Percentiles rank a stretch among this genome's conserved stretches.
These are phyloP conservation scores for Magallana ariakensis DNA, from an alignment of 1,140 invertebrate genomes.

Conservation along the genomic window DNA sequence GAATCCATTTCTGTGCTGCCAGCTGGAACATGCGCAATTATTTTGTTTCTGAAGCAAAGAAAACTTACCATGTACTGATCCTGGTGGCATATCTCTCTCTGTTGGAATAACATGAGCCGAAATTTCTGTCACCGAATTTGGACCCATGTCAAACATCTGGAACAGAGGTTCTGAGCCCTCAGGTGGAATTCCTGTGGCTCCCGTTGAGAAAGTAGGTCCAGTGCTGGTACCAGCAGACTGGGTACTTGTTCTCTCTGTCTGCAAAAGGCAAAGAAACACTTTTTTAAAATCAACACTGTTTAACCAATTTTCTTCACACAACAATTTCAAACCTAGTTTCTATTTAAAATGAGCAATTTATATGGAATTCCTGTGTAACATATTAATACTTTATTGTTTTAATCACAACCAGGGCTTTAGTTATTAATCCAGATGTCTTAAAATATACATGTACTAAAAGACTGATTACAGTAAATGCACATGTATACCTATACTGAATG, in stretches of 20 bases:
- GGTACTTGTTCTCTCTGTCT: slow-evolving; percentile 39
- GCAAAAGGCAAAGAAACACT: background rate
- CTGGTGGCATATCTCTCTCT: slow-evolving; percentile 44
- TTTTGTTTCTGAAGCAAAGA: too few relatives aligned
- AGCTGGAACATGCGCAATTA: too few relatives aligned
- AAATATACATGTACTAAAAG: too few relatives aligned
- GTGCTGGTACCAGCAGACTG: slow-evolving; percentile 44
- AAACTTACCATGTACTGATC: background rate
- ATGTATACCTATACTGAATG: too few relatives aligned
- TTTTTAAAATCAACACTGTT: background rate
- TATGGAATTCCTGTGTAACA: too few relatives aligned
- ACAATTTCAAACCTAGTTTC: too few relatives aligned
- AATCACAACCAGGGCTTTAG: too few relatives aligned
- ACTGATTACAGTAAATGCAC: too few relatives aligned
- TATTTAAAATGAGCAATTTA: too few relatives aligned
- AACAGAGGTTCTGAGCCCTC: slow-evolving; percentile 78
- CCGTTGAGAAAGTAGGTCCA: slow-evolving; percentile 14
- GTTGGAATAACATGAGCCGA: slow-evolving; percentile 77
- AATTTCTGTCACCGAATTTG: slow-evolving; percentile 83
- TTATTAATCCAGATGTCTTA: too few relatives aligned
- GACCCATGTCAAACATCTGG: slow-evolving; percentile 86
- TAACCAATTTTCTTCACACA: background rate
- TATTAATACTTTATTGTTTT: too few relatives aligned
- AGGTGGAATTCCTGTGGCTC: slow-evolving; percentile 24
- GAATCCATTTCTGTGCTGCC: too few relatives aligned